These are phyloP conservation scores for Salvelinus namaycush DNA, from an alignment of 2,113 vertebrate species.

Conservation along the genomic window DNA sequence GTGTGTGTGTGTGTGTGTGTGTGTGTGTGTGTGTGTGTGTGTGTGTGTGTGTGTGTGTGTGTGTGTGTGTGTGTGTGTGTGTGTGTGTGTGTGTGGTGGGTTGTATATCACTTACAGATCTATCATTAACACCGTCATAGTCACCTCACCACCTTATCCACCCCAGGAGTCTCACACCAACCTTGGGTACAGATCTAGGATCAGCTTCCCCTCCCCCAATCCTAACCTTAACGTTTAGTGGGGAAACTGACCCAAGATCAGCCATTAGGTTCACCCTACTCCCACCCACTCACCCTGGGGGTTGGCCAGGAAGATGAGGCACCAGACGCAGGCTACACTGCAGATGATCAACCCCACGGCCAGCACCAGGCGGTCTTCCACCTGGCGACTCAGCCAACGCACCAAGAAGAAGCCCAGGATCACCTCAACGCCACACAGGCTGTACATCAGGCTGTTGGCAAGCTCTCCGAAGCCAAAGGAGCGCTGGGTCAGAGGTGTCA, in stretches of 20 bases:
- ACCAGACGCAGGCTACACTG: slow-evolving; percentile 81
- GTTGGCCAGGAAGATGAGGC: slow-evolving; percentile 78
- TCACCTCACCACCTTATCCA: too few species aligned
- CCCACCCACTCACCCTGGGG: slow-evolving; percentile 71
- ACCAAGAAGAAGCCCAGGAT: slow-evolving; percentile 82
- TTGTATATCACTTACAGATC: too few species aligned
- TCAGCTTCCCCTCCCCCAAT: too few species aligned
- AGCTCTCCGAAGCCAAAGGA: slow-evolving; percentile 80
- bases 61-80: too few species aligned
- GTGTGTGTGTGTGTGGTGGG: too few species aligned
- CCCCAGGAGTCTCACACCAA: too few species aligned
- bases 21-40: too few species aligned
- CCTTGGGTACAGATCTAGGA: neutral
- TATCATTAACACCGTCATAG: too few species aligned
- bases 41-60: too few species aligned
- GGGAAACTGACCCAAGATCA: too few species aligned
- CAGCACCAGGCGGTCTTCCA: slow-evolving; percentile 76
- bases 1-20: too few species aligned
- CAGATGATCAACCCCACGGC: slow-evolving; percentile 77
- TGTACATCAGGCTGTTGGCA: slow-evolving; percentile 85
- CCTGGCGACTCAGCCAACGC: slow-evolving; percentile 75
- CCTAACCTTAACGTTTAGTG: too few species aligned
- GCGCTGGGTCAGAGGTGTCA: slow-evolving; percentile 81
- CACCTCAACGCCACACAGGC: slow-evolving; percentile 83
- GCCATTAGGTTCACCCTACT: neutral